phyloP scores from a whole-genome alignment of 2,888 invertebrate genomes.

The Alsophila aescularia region DNA sequence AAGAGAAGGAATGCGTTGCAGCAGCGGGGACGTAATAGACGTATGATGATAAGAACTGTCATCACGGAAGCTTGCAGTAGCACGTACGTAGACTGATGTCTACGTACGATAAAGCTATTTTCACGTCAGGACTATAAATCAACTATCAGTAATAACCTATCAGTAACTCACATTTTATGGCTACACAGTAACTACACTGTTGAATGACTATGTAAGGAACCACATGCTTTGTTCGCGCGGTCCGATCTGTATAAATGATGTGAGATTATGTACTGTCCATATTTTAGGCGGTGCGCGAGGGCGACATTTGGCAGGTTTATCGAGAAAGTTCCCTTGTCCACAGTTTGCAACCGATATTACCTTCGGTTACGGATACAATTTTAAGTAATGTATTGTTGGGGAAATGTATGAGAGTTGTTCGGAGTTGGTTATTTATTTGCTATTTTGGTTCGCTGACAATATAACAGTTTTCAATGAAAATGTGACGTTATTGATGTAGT shows the following conservation, averaged over 20 bases:
- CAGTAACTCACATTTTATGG: too few species aligned
- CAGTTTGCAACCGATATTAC: slow-evolving; percentile 35
- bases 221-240: background rate
- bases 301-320: slow-evolving; percentile 52
- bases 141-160: too few species aligned
- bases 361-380: slow-evolving; percentile 29
- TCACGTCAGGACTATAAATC: too few species aligned
- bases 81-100: too few species aligned
- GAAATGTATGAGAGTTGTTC: slow-evolving; percentile 28
- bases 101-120: too few species aligned
- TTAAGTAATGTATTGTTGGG: slow-evolving; percentile 31
- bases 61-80: too few species aligned
- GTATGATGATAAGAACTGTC: too few species aligned
- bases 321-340: slow-evolving; percentile 48
- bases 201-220: background rate
- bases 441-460: slow-evolving; percentile 19
- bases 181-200: too few species aligned
- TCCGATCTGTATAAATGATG: background rate
- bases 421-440: slow-evolving; percentile 25
- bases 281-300: slow-evolving; percentile 25
- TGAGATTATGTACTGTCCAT: slow-evolving; percentile 22
- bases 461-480: slow-evolving; percentile 39
- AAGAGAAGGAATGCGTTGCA: too few species aligned
- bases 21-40: too few species aligned
- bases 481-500: background rate